Evolutionary conservation across 2,797 vertebrate genomes (phyloP).

Genomic region (Choloepus didactylus): DNA sequence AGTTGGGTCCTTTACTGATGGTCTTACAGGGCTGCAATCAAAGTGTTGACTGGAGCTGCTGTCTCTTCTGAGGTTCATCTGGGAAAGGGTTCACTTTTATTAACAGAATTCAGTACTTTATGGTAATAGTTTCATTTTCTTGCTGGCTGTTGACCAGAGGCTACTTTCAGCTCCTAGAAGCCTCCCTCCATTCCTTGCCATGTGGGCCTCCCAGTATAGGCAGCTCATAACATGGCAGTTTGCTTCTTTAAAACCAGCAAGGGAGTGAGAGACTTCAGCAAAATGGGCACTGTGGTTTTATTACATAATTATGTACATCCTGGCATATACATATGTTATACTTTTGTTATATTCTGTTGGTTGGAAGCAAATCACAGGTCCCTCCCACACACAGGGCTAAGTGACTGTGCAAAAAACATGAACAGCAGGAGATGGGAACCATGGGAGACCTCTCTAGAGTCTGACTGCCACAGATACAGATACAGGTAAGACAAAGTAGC

Average conservation of each 20-base stretch:
- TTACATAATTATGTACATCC: background rate
- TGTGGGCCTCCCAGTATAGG: background rate
- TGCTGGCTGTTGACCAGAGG: background rate
- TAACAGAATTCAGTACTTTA: background rate
- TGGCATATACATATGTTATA: background rate
- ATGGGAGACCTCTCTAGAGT: background rate
- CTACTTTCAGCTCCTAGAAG: background rate
- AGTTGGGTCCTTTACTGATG: background rate
- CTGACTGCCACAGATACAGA: background rate
- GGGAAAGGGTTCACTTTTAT: background rate
- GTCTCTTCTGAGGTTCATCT: background rate
- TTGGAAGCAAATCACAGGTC: background rate
- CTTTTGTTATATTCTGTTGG: background rate
- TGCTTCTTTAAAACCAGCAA: background rate
- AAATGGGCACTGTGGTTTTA: background rate
- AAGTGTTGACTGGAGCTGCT: background rate
- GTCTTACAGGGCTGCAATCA: background rate
- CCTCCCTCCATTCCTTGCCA: background rate
- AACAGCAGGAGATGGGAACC: background rate
- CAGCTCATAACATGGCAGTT: background rate
- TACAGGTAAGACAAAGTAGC: background rate
- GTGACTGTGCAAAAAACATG: background rate
- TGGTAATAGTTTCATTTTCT: background rate
- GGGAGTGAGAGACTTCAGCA: background rate
- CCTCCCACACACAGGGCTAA: background rate